Evolutionary conservation across 1,140 invertebrate species (phyloP), one percentile per base, ranked within the genome.

Genomic region (Adelges cooleyi): DNA sequence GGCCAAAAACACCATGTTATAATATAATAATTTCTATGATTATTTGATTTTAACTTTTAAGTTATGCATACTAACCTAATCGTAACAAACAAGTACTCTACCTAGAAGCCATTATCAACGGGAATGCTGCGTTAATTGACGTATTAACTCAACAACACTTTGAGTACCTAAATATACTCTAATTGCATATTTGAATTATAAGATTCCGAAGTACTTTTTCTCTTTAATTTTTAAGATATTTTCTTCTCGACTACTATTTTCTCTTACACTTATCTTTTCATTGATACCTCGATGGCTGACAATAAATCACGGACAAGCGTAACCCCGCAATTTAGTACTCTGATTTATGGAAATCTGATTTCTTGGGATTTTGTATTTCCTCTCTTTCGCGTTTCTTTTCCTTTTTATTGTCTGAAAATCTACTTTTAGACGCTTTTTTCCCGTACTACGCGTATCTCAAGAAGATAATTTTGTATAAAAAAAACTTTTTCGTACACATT

Each of bases 261-360:
- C 17, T 59, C 40, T 4, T 44, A 25, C 17, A 6, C 18, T 48
- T 62, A 62, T 62, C 42, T 48, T 18, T 25, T 46, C 25, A 13
- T 17, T 18, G 17, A 62, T 25, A 62, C 40, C 42, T 62, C 18
- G 4, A 48, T 33, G 44, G 22, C 25, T 46, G 11, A 46, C 42
- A 59, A 62, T 48, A 48, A 62, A 62, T 62, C 42, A 62, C 42
- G 42, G 44, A 62, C 56, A 62, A 33, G 44, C 42, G 17, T 46
- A 44, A 46, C 42, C 40, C 42, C 1, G n/a, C 54, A 6, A 17
- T 62, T 62, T 62, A 62, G 42, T 46, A 18, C 42, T 27, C 17
- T 62, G 42, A 62, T 62, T 62, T 48, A 62, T 62, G 42, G 27
- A 62, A 62, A 62, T 62, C 23, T 48, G 42, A 62, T 62, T 62